These are phyloP conservation scores for Netelia inedita DNA, from an alignment of 2,888 invertebrate genomes.

Conservation along the genomic window DNA sequence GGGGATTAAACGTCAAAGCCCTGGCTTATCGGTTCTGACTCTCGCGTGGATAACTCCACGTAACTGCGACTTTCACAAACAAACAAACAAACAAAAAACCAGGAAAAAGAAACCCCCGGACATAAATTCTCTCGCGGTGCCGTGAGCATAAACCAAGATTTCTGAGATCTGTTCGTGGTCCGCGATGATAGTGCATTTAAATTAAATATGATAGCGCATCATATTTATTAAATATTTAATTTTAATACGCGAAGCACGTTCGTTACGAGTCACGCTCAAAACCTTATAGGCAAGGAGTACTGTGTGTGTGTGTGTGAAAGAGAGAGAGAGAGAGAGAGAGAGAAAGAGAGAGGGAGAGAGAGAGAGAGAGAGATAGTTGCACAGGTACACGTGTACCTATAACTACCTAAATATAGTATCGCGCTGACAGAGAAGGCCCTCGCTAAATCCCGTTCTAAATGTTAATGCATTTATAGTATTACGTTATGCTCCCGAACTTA, in stretches of 20 bases:
- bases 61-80: too few relatives aligned
- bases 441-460: slow-evolving; percentile 72
- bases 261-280: slow-evolving; percentile 26
- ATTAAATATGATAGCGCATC: too few relatives aligned
- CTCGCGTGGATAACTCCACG: too few relatives aligned
- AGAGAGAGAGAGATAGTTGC: background rate
- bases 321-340: too few relatives aligned
- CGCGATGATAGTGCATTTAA: background rate
- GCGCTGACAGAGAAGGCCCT: slow-evolving; percentile 34
- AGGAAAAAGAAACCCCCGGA: too few relatives aligned
- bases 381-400: slow-evolving; percentile 4
- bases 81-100: background rate
- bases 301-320: background rate
- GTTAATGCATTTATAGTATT: slow-evolving; percentile 71
- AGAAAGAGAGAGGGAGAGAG: too few relatives aligned
- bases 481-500: slow-evolving; percentile 58
- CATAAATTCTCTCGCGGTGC: too few relatives aligned
- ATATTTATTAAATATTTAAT: slow-evolving; percentile 35
- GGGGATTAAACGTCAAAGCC: too few relatives aligned
- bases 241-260: slow-evolving; percentile 46
- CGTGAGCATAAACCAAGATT: too few relatives aligned
- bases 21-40: too few relatives aligned
- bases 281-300: slow-evolving; percentile 5
- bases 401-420: slow-evolving; percentile 35
- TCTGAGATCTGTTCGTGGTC: too few relatives aligned